A percentile compares a stretch with the other conserved stretches of the same genome.
These are phyloP conservation scores for Bucco capensis DNA, from an alignment of 2,113 vertebrate genomes.

Conservation along the genomic window DNA sequence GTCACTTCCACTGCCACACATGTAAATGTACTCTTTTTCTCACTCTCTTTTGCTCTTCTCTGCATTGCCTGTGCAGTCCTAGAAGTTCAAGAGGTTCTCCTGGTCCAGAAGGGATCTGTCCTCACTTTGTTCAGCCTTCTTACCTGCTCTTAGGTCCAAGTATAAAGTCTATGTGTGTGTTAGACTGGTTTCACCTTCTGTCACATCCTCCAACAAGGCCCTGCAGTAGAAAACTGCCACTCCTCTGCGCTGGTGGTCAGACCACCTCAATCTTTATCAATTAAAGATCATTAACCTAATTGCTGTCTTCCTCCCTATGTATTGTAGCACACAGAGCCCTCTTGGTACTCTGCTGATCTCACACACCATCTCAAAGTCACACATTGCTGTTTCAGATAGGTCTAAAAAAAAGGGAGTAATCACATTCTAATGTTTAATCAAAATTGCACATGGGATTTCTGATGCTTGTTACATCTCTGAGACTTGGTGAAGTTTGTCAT, in stretches of 20 bases:
- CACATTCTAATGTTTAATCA: not conserved
- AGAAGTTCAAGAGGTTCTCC: not conserved
- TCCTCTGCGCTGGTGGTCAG: not conserved
- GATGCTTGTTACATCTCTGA: not conserved
- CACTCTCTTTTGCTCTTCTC: not conserved
- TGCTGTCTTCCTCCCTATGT: not conserved
- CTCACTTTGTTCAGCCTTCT: not conserved
- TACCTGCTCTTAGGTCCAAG: not conserved
- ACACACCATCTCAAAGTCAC: not conserved
- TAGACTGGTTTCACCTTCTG: not conserved
- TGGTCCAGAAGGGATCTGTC: not conserved
- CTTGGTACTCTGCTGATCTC: not conserved
- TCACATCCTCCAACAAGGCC: not conserved
- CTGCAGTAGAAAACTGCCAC: not conserved
- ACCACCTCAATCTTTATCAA: not conserved
- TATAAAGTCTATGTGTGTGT: not conserved
- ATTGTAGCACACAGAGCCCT: not conserved
- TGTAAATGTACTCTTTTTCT: not conserved
- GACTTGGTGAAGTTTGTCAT: too few species aligned
- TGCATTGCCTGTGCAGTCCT: not conserved
- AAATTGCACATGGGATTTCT: not conserved
- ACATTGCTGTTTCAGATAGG: rapidly evolving
- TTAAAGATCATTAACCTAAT: not conserved
- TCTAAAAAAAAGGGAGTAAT: not conserved
- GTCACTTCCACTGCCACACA: not conserved